Evolutionary conservation across 2,888 invertebrate species (phyloP), one percentile per base, ranked within the genome.

Genomic region (Protula sp.): DNA sequence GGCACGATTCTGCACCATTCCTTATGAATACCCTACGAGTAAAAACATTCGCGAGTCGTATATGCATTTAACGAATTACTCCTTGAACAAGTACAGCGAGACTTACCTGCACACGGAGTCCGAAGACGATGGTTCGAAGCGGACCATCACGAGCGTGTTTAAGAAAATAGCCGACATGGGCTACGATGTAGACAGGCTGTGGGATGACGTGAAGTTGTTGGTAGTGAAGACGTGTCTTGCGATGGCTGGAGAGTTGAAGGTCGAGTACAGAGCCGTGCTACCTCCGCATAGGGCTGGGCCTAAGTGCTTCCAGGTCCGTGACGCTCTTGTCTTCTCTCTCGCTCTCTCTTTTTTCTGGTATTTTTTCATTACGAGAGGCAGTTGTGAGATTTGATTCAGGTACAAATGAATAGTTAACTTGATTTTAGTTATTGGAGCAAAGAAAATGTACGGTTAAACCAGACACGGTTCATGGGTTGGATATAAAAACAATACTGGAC

Each of bases 1-100:
- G 67, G 83, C 82, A 3, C 67, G 83, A 27, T 84, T 84, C 70
- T 83, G 83, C 58, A 84, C 84, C 1, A 70, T 81, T 59, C 79
- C 79, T 29, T 84, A 84, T 66, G 72, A 77, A 61, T 70, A 69
- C 31, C 83, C 84, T 5, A 79, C 78, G 2, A 68, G 72, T n/a
- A 75, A 74, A 59, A 84, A 84, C 67, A 70, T 82, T 57, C 72
- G 77, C 59, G 79, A 83, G 62, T 67, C 80, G 1, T 84, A 73
- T 70, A 81, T 83, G 74, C 84, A 84, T 70, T 69, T 84, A 61
- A 84, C 84, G 2, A 84, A 84, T 67, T 84, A 84, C 68, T 83
- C 83, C 1, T 72, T 84, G 55, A 84, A 84, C 66, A 83, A 83
- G 67, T 67, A 71, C 31, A 82, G 80, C 67, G 70, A 72, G 24